Evolutionary conservation across 2,797 vertebrate species (phyloP).

Genomic region (Zalophus californianus): DNA sequence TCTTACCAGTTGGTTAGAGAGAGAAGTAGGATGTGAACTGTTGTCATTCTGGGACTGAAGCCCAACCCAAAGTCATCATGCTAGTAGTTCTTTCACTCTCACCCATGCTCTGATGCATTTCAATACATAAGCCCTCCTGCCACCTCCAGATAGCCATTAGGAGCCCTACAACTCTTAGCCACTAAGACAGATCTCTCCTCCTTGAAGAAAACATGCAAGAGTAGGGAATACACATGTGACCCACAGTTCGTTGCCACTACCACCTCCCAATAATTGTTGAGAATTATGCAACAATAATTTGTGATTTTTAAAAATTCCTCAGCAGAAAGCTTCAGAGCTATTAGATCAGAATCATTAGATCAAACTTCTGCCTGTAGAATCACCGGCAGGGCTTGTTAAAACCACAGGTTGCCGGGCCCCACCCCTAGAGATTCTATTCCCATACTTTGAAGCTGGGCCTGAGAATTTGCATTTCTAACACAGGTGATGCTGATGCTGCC

Average conservation of each 20-base stretch:
- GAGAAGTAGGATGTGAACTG: background rate
- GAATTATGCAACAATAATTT: conserved; percentile 34
- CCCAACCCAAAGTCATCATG: background rate
- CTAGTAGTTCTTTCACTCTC: background rate
- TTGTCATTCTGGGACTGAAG: background rate
- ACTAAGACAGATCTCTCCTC: background rate
- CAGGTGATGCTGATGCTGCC: background rate
- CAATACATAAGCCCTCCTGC: background rate
- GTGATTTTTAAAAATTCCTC: background rate
- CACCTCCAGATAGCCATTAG: background rate
- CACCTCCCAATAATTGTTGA: background rate
- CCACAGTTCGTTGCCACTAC: background rate
- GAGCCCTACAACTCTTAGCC: background rate
- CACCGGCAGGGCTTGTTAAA: background rate
- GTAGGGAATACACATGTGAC: background rate
- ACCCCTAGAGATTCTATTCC: background rate
- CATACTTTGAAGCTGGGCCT: background rate
- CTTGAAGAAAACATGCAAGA: background rate
- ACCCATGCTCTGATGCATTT: background rate
- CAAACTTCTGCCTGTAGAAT: background rate
- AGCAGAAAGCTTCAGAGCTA: background rate
- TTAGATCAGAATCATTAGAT: background rate
- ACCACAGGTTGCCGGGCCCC: background rate
- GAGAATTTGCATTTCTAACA: background rate
- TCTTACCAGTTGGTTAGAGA: background rate